Evolutionary conservation across 2,113 vertebrate genomes (phyloP), one percentile per base, ranked within the genome.

Genomic region (Rafetus swinhoei): DNA sequence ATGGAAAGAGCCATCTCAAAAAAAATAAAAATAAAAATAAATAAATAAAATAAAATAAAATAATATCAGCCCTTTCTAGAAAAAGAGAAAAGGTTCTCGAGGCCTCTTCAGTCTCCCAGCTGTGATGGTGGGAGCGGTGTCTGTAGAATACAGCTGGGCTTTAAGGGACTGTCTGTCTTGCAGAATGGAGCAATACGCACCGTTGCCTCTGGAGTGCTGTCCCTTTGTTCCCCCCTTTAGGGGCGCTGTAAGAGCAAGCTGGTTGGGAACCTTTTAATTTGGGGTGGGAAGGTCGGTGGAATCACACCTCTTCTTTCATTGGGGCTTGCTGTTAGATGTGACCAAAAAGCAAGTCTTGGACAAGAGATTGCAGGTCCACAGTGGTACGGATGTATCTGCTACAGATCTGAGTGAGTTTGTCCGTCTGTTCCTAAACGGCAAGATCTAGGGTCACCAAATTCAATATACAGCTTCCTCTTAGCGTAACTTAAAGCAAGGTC

Each of bases 231-330:
- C 39, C 22, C 39, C 39, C 22, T 6, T 77, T 27, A 21, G 74
- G 19, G 24, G 13, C 39, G 0, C 3, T 1, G 2, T 19, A 88
- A 14, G 53, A 35, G 45, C 32, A 4, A 29, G 1, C 0, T 0
- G 32, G 2, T 39, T 60, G 79, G 74, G 87, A 6, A 0, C 0
- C 0, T 59, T 84, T 77, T 25, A 27, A 7, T 45, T 5, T 32
- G 82, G 86, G 0, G 2, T 0, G 0, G 27, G 45, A 79, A 53
- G 79, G 13, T 79, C 79, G 35, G 24, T 11, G 52, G 84, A 53
- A 59, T 25, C 25, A 19, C 45, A 84, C 6, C 32, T 69, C 24
- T 32, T 54, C 12, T 85, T 35, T 74, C 0, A 0, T 27, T 4
- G 77, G 79, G 65, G 0, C 19, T 5, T 10, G 19, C 74, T 3